Conservation (phyloP, 2,888 invertebrate species). For the Acanthosepion esculentum region DNA sequence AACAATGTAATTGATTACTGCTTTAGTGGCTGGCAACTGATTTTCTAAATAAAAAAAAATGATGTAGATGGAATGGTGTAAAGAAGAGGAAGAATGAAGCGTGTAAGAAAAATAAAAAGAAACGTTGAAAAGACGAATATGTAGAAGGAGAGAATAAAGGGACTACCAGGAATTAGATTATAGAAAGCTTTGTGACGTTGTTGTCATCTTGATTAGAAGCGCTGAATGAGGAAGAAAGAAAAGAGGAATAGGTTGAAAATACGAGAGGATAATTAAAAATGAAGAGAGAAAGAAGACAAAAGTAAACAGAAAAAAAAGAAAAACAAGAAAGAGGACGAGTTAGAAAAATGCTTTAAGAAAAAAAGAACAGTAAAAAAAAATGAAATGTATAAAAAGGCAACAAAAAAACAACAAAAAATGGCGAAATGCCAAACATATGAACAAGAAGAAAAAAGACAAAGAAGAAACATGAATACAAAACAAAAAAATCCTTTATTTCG, state of each 20-base stretch:
- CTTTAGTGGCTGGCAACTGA: not conserved
- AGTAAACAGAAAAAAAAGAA: not conserved
- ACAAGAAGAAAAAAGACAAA: not conserved
- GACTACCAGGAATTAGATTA: not conserved
- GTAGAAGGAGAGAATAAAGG: not conserved
- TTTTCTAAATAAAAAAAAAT: not conserved
- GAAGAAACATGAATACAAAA: not conserved
- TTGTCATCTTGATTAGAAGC: not conserved
- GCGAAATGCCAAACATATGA: too few relatives aligned
- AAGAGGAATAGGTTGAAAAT: not conserved
- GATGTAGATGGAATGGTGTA: not conserved
- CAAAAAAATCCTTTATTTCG: too few relatives aligned
- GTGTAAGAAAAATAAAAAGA: not conserved
- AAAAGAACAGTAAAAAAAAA: not conserved
- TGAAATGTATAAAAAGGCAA: not conserved
- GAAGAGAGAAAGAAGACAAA: not conserved
- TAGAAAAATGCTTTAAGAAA: not conserved
- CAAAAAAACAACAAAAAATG: too few relatives aligned
- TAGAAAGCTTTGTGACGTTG: not conserved
- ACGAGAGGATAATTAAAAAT: not conserved
- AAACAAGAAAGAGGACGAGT: not conserved
- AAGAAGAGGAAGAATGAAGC: not conserved
- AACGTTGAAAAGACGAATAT: not conserved
- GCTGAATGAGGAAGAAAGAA: not conserved
- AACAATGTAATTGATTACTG: conserved; percentile 22